Evolutionary conservation across 2,113 vertebrate species (phyloP).

Genomic region (Syngnathus typhle): DNA sequence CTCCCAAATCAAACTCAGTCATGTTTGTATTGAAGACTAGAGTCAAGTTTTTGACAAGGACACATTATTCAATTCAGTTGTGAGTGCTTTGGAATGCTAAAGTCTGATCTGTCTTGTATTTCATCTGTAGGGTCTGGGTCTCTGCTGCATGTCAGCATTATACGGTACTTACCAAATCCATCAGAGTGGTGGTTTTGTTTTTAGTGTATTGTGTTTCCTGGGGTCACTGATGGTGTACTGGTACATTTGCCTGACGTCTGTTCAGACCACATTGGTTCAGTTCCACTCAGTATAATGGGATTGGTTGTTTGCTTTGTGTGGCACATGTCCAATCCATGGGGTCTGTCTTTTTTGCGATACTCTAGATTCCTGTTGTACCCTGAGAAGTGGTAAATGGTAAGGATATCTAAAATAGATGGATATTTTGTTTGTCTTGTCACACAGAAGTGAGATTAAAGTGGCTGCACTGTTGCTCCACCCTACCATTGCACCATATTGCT

Average conservation of each 20-base stretch:
- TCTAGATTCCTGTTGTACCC: not conserved
- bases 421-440: not conserved
- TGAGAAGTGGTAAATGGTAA: not conserved
- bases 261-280: not conserved
- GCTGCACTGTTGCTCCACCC: not conserved
- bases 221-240: not conserved
- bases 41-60: not conserved
- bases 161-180: not conserved
- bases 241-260: not conserved
- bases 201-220: not conserved
- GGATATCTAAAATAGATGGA: not conserved
- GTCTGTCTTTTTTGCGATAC: not conserved
- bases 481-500: not conserved
- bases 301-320: not conserved
- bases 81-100: not conserved
- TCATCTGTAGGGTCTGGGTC: not conserved
- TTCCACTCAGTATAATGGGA: not conserved
- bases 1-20: slow-evolving; percentile 21
- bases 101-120: not conserved
- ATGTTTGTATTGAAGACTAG: not conserved
- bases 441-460: not conserved
- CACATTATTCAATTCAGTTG: not conserved
- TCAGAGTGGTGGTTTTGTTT: not conserved
- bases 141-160: not conserved
- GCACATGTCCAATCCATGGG: not conserved